Evolutionary conservation across 2,888 invertebrate genomes (phyloP).

Genomic region (Margaritifera margaritifera): DNA sequence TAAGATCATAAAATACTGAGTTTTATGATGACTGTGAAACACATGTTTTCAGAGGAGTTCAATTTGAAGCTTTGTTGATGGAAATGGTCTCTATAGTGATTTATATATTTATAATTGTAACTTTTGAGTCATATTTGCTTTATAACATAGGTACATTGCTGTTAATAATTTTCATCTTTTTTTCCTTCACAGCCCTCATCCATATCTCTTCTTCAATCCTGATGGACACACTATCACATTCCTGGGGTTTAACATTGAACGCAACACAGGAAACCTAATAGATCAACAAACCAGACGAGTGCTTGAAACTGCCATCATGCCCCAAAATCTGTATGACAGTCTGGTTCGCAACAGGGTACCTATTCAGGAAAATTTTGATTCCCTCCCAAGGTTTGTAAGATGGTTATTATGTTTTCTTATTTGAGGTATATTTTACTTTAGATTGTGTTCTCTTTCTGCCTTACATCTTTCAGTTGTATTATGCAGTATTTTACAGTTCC

Average conservation of each 20-base stretch:
- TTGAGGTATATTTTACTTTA: background rate
- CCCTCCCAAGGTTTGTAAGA: constrained; percentile 55
- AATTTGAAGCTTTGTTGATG: background rate
- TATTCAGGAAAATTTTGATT: constrained; percentile 64
- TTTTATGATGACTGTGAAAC: too few relatives aligned
- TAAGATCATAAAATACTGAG: too few relatives aligned
- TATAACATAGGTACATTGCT: background rate
- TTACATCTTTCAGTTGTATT: too few relatives aligned
- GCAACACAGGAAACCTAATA: constrained; percentile 52
- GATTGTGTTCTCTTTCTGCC: too few relatives aligned
- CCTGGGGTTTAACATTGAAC: constrained; percentile 66
- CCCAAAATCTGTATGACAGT: constrained; percentile 46
- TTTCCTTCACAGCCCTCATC: constrained; percentile 62
- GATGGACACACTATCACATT: constrained; percentile 64
- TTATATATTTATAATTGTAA: background rate
- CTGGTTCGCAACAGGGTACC: constrained; percentile 57
- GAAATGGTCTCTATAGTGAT: background rate
- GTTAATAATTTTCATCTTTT: background rate
- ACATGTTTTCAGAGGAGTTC: background rate
- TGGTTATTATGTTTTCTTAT: background rate
- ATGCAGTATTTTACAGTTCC: too few relatives aligned
- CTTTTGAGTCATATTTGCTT: background rate
- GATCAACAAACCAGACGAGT: constrained; percentile 55
- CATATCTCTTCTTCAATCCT: constrained; percentile 69
- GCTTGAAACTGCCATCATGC: constrained; percentile 54